These are phyloP conservation scores for Blera fallax DNA, from an alignment of 2,888 invertebrate species.

Conservation along the genomic window DNA sequence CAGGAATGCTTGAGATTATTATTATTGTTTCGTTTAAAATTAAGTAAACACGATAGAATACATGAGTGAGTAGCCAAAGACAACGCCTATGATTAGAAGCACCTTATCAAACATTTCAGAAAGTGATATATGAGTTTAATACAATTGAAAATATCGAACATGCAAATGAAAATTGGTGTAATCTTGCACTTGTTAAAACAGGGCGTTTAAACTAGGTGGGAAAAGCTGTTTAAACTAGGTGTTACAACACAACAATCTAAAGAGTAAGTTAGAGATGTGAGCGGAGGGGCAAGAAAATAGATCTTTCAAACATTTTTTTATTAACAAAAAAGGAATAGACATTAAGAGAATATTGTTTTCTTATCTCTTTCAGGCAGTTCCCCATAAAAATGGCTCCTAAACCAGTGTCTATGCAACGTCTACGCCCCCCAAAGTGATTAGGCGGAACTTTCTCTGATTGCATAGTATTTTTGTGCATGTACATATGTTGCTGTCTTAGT, in stretches of 20 bases:
- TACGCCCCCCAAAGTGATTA: too few relatives aligned
- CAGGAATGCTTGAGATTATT: neutral
- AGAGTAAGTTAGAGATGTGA: neutral
- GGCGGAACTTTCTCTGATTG: too few relatives aligned
- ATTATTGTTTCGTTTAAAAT: neutral
- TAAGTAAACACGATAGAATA: neutral
- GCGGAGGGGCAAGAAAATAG: neutral
- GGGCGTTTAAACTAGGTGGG: neutral
- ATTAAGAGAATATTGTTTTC: neutral
- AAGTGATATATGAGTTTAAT: neutral
- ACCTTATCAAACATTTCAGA: slow-evolving; percentile 31
- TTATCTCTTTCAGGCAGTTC: neutral
- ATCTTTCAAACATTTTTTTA: neutral
- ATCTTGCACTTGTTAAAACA: slow-evolving; percentile 7
- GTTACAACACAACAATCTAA: neutral
- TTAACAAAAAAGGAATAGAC: neutral
- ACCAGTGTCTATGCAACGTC: too few relatives aligned
- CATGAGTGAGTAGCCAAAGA: slow-evolving; percentile 20
- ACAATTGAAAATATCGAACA: slow-evolving; percentile 1
- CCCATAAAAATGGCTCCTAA: neutral
- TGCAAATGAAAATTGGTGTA: neutral
- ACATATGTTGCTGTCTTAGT: too few relatives aligned
- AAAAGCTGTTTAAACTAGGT: slow-evolving; percentile 19
- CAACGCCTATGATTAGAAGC: slow-evolving; percentile 42
- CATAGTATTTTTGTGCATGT: too few relatives aligned